Conservation (phyloP, 2,797 vertebrate species). For the Crax fasciolata region DNA sequence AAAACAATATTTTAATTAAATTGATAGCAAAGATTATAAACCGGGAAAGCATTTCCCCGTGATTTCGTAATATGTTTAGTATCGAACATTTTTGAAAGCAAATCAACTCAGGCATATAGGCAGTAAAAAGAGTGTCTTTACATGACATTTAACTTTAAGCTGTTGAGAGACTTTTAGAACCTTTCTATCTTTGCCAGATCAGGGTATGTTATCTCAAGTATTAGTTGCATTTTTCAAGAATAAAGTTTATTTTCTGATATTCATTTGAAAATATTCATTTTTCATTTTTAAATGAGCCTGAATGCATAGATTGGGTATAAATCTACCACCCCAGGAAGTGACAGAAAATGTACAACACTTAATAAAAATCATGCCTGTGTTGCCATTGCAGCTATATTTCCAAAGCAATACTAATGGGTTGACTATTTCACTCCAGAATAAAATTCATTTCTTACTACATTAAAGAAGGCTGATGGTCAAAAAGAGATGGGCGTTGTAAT, state of each 20-base stretch:
- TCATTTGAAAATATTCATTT: background rate
- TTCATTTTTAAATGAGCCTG: background rate
- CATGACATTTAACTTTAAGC: background rate
- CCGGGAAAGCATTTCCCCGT: too few species aligned
- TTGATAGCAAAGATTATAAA: background rate
- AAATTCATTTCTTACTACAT: background rate
- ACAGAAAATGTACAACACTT: background rate
- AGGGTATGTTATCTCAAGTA: background rate
- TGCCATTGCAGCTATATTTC: conserved; percentile 1
- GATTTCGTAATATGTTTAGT: background rate
- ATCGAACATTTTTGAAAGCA: background rate
- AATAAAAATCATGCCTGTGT: background rate
- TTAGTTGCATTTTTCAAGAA: background rate
- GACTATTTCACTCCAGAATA: background rate
- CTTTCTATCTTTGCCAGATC: background rate
- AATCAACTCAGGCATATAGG: background rate
- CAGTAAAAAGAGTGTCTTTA: background rate
- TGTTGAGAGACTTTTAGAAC: background rate
- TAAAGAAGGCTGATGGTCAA: background rate
- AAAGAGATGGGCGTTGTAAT: background rate
- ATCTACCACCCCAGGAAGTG: background rate
- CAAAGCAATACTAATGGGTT: background rate
- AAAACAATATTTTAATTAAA: background rate
- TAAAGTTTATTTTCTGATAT: background rate
- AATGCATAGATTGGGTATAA: background rate